Evolutionary conservation across 2,888 invertebrate species (phyloP).

Genomic region (Himalopsyche tibetana): DNA sequence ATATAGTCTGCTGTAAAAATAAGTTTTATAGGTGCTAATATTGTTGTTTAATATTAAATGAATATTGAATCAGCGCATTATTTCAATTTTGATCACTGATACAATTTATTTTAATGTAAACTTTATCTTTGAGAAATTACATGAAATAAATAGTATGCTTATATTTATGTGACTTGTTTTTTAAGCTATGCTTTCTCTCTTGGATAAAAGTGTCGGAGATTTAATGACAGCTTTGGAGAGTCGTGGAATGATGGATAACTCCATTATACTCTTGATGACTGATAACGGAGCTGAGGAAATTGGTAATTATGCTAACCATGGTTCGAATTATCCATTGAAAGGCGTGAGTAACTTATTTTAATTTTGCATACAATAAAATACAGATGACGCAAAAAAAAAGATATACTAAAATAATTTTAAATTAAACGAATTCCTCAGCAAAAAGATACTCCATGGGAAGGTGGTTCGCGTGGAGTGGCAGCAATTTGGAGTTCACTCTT

Average conservation of each 20-base stretch:
- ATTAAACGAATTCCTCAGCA: slow-evolving; percentile 72
- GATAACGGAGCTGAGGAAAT: slow-evolving; percentile 92
- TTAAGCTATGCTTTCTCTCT: slow-evolving; percentile 83
- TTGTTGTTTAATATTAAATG: too few relatives aligned
- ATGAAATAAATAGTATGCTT: too few relatives aligned
- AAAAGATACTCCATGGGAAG: slow-evolving; percentile 95
- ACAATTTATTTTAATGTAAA: too few relatives aligned
- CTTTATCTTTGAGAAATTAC: too few relatives aligned
- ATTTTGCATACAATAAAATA: too few relatives aligned
- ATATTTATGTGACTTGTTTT: slow-evolving; percentile 59
- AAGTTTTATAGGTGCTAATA: too few relatives aligned
- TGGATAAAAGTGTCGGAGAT: slow-evolving; percentile 89
- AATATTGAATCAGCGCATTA: too few relatives aligned
- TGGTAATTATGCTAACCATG: slow-evolving; percentile 85
- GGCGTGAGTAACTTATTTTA: slow-evolving; percentile 76
- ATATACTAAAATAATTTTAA: neutral
- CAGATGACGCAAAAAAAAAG: neutral
- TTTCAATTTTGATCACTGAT: too few relatives aligned
- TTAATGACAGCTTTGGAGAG: slow-evolving; percentile 83
- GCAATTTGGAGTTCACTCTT: slow-evolving; percentile 87
- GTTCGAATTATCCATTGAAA: slow-evolving; percentile 86
- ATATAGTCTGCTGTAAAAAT: too few relatives aligned
- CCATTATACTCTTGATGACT: slow-evolving; percentile 90
- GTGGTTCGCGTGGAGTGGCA: slow-evolving; percentile 89
- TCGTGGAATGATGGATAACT: slow-evolving; percentile 84